A percentile compares a stretch with the other conserved stretches of the same genome.
These are phyloP conservation scores for Sarcophaga bullata DNA, from an alignment of 1,140 invertebrate species.

Conservation along the genomic window DNA sequence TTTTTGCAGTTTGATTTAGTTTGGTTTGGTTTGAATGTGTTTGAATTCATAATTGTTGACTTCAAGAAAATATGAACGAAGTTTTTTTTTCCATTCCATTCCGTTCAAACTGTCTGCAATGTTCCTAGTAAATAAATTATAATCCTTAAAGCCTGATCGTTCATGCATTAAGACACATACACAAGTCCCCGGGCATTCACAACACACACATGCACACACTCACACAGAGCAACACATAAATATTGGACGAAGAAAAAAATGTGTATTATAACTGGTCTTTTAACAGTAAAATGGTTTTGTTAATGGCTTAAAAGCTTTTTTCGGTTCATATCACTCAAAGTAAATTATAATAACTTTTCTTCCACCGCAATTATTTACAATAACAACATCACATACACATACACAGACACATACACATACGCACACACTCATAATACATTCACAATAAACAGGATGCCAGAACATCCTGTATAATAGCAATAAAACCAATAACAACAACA, in stretches of 20 bases:
- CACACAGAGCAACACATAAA: too few relatives aligned
- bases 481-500: too few relatives aligned
- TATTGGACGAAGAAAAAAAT: too few relatives aligned
- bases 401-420: too few relatives aligned
- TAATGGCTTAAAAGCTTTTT: slow-evolving; percentile 39
- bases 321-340: slow-evolving; percentile 37
- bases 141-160: background rate
- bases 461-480: too few relatives aligned
- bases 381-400: background rate
- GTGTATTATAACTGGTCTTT: background rate
- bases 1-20: background rate
- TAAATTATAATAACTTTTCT: slow-evolving; percentile 36
- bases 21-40: background rate
- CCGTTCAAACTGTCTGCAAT: background rate
- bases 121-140: slow-evolving; percentile 1
- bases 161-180: background rate
- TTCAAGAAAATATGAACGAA: slow-evolving; percentile 9
- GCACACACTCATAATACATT: too few relatives aligned
- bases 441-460: too few relatives aligned
- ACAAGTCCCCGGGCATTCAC: background rate
- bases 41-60: slow-evolving; percentile 33
- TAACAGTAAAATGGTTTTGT: slow-evolving; percentile 25
- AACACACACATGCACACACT: background rate
- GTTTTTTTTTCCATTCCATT: background rate
- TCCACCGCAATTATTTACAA: slow-evolving; percentile 13